Percentiles rank a stretch among this genome's conserved stretches.
These are phyloP conservation scores for Drosophila sproati DNA, from an alignment of 1,140 invertebrate species.

Conservation along the genomic window DNA sequence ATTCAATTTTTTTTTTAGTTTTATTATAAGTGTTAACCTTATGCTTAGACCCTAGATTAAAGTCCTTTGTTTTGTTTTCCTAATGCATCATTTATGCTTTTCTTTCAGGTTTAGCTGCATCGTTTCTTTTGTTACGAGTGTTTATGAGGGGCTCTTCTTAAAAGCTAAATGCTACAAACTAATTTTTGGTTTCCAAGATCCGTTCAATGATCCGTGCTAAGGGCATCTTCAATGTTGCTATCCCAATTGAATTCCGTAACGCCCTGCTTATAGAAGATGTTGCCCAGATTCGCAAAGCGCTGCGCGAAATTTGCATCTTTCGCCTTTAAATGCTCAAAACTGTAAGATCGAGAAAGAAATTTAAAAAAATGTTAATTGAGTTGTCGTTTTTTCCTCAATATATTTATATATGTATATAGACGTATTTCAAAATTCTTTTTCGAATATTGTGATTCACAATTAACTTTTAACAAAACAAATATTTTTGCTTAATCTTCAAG, in stretches of 20 bases:
- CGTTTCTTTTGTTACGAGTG: conserved; percentile 26
- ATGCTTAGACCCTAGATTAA: conserved; percentile 73
- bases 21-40: conserved; percentile 60
- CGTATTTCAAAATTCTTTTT: too few relatives aligned
- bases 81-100: conserved; percentile 33
- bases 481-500: conserved; percentile 3
- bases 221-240: conserved; percentile 90
- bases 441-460: neutral
- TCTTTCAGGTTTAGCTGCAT: conserved; percentile 24
- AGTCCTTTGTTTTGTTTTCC: conserved; percentile 73
- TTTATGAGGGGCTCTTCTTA: conserved; percentile 39
- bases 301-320: conserved; percentile 92
- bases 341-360: conserved; percentile 51
- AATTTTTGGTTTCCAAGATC: conserved; percentile 72
- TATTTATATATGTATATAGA: too few relatives aligned
- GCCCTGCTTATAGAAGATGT: conserved; percentile 88
- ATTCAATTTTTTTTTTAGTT: conserved; percentile 41
- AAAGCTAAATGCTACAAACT: conserved; percentile 64
- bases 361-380: neutral
- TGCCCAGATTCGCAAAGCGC: conserved; percentile 91
- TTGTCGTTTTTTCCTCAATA: too few relatives aligned
- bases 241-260: conserved; percentile 95
- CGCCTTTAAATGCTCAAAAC: conserved; percentile 92
- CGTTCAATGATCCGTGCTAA: conserved; percentile 84
- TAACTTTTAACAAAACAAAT: neutral